Percentiles rank a stretch among this genome's conserved stretches.
phyloP scores from a whole-genome alignment of 2,797 vertebrate genomes.

The Sebastes hubbsi region DNA sequence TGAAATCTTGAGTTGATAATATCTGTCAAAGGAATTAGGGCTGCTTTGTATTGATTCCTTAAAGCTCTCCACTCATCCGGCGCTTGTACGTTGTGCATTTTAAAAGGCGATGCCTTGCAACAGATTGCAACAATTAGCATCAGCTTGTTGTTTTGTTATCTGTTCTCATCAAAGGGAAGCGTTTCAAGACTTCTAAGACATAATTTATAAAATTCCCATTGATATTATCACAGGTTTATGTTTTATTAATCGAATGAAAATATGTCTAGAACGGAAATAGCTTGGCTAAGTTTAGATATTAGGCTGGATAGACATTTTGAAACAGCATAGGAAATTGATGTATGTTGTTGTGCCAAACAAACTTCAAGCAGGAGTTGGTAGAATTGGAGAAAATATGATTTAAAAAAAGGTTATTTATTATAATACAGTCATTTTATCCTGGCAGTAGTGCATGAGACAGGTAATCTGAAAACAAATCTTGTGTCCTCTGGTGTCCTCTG shows the following conservation, averaged over 20 bases:
- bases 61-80: conserved; percentile 41
- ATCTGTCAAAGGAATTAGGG: conserved; percentile 84
- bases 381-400: too few species aligned
- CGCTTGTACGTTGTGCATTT: conserved; percentile 27
- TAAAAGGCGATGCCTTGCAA: conserved; percentile 28
- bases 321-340: background rate
- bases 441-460: too few species aligned
- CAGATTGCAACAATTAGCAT: conserved; percentile 26
- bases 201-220: conserved; percentile 7
- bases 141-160: conserved; percentile 13
- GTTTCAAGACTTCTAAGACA: background rate
- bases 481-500: too few species aligned
- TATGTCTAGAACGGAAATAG: background rate
- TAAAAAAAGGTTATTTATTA: too few species aligned
- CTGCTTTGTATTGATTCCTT: conserved; percentile 61
- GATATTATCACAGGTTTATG: conserved; percentile 14
- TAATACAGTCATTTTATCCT: too few species aligned
- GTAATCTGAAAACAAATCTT: too few species aligned
- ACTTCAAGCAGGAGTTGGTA: background rate
- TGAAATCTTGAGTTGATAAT: conserved; percentile 83
- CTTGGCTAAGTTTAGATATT: background rate
- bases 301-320: background rate
- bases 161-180: conserved; percentile 30
- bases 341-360: background rate
- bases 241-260: conserved; percentile 15